These are phyloP conservation scores for Amphipyra berbera DNA, from an alignment of 2,888 invertebrate genomes.

Conservation along the genomic window DNA sequence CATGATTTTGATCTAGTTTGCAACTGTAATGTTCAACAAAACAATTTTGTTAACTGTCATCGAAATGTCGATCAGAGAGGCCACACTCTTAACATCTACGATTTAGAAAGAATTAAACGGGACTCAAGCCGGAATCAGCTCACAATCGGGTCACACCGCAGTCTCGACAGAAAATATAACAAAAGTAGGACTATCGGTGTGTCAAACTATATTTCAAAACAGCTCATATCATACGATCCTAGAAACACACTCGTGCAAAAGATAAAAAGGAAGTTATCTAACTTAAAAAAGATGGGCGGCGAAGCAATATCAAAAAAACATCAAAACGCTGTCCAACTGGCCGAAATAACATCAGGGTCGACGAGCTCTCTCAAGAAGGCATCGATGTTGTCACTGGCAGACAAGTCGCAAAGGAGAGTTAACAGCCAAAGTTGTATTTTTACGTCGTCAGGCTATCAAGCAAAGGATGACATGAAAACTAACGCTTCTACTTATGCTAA, in stretches of 20 bases:
- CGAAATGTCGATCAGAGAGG: slow-evolving; percentile 80
- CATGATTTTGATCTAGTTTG: slow-evolving; percentile 85
- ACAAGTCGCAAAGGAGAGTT: slow-evolving; percentile 82
- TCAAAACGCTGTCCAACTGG: slow-evolving; percentile 85
- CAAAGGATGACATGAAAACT: slow-evolving; percentile 81
- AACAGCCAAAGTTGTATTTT: slow-evolving; percentile 86
- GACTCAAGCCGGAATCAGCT: slow-evolving; percentile 79
- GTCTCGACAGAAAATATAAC: slow-evolving; percentile 85
- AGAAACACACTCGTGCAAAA: slow-evolving; percentile 86
- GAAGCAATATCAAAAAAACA: slow-evolving; percentile 86
- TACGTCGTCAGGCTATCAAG: slow-evolving; percentile 78
- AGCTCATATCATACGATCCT: slow-evolving; percentile 86
- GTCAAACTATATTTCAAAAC: slow-evolving; percentile 86
- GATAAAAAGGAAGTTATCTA: slow-evolving; percentile 87
- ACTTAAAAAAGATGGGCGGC: slow-evolving; percentile 86
- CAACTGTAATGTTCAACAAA: slow-evolving; percentile 85
- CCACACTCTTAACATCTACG: slow-evolving; percentile 84
- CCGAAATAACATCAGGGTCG: slow-evolving; percentile 86
- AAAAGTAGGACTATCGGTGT: slow-evolving; percentile 86
- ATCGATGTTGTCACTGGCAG: slow-evolving; percentile 85
- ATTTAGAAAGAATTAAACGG: slow-evolving; percentile 84
- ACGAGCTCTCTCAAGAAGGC: slow-evolving; percentile 84
- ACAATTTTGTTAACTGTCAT: slow-evolving; percentile 82
- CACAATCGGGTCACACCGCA: slow-evolving; percentile 81
- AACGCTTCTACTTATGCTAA: slow-evolving; percentile 83